A percentile compares a stretch with the other conserved stretches of the same genome.
Conservation (phyloP, 2,113 vertebrate genomes). For the Lutjanus erythropterus region DNA sequence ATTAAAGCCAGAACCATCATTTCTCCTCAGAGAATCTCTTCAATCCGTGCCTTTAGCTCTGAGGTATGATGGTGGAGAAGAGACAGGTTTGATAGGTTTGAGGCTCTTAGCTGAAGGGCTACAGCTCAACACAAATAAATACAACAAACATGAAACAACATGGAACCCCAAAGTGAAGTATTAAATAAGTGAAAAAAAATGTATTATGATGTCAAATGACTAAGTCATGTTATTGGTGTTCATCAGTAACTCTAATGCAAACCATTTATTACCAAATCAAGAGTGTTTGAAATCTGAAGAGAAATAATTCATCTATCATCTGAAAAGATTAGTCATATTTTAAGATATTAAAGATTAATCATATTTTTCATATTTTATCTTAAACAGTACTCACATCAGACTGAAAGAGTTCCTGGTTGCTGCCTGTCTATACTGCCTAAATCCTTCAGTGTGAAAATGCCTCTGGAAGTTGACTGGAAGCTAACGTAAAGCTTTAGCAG, state of each 20-base stretch:
- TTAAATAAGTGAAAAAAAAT: neutral
- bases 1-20: constrained; percentile 91
- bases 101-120: neutral
- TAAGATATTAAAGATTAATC: too few relatives aligned
- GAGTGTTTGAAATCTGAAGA: neutral
- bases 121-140: neutral
- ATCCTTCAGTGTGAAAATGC: neutral
- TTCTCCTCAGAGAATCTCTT: constrained; percentile 31
- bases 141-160: neutral
- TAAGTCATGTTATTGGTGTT: neutral
- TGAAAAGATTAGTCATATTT: too few relatives aligned
- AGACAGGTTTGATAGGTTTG: neutral
- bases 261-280: too few relatives aligned
- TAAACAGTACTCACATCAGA: neutral
- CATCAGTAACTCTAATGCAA: neutral
- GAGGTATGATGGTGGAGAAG: constrained; percentile 4
- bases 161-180: neutral
- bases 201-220: too few relatives aligned
- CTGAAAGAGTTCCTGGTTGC: neutral
- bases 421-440: too few relatives aligned
- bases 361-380: neutral
- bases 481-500: neutral
- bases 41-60: neutral
- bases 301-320: neutral
- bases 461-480: neutral